Percentiles rank a stretch among this genome's conserved stretches.
Conservation (phyloP, 2,113 vertebrate genomes). For the Pedionomus torquatus region DNA sequence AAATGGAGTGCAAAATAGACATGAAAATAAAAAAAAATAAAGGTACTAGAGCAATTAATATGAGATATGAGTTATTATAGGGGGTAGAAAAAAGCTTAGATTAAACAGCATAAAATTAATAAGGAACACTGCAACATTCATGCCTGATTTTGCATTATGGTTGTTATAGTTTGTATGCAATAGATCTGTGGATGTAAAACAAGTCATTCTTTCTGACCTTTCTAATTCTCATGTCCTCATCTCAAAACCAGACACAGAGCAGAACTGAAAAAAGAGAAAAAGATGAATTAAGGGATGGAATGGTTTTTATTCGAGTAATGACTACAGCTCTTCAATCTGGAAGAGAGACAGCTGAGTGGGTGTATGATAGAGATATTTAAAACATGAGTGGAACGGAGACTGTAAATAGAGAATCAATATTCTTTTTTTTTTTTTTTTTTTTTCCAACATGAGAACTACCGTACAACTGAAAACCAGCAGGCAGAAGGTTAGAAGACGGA, state of each 20-base stretch:
- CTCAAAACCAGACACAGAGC: background rate
- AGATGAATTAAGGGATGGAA: background rate
- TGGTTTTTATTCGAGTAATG: background rate
- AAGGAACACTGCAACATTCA: background rate
- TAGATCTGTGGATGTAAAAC: background rate
- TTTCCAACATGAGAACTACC: background rate
- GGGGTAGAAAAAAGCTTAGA: background rate
- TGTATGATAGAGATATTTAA: constrained; percentile 3
- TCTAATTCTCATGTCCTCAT: background rate
- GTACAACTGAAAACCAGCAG: background rate
- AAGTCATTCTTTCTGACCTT: background rate
- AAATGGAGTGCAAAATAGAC: background rate
- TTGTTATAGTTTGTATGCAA: background rate
- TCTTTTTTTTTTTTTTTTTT: background rate
- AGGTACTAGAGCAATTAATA: background rate
- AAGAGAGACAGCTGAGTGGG: background rate
- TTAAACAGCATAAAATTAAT: background rate
- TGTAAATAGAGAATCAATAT: background rate
- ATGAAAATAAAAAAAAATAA: background rate
- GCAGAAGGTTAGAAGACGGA: background rate
- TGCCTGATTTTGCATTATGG: background rate
- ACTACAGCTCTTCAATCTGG: background rate
- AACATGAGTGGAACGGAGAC: background rate
- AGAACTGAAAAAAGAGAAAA: background rate
- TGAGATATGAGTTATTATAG: background rate